Conservation (phyloP, 1,140 invertebrate genomes). For the Panagrolaimus sp. region DNA sequence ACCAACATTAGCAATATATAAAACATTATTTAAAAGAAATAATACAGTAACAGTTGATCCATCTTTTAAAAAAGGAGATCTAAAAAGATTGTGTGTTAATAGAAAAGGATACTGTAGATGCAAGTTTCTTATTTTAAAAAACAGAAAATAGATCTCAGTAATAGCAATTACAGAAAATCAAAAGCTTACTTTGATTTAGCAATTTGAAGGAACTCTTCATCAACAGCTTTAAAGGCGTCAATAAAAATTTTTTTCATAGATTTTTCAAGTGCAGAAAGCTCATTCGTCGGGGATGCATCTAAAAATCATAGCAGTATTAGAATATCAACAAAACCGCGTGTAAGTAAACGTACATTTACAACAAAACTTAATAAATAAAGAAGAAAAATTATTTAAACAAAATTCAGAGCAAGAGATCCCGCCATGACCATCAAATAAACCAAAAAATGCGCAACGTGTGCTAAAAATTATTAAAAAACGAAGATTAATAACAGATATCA, state of each 20-base stretch:
- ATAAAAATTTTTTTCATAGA: slow-evolving; percentile 61
- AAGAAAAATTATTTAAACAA: slow-evolving; percentile 25
- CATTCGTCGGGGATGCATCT: slow-evolving; percentile 15
- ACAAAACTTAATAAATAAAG: slow-evolving; percentile 21
- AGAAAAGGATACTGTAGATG: too few species aligned
- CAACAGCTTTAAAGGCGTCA: slow-evolving; percentile 62
- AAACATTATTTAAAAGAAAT: slow-evolving; percentile 60
- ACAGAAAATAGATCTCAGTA: too few species aligned
- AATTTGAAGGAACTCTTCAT: slow-evolving; percentile 60
- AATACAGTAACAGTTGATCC: slow-evolving; percentile 61
- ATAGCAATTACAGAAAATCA: too few species aligned
- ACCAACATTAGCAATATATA: slow-evolving; percentile 62
- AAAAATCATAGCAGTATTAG: slow-evolving; percentile 18
- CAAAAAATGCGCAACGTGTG: slow-evolving; percentile 58
- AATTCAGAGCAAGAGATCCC: not conserved
- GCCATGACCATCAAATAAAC: slow-evolving; percentile 62
- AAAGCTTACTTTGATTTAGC: too few species aligned
- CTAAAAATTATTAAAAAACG: slow-evolving; percentile 57
- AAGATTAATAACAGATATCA: slow-evolving; percentile 20
- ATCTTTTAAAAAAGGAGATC: slow-evolving; percentile 63
- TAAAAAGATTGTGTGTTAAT: too few species aligned
- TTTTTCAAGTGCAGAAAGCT: slow-evolving; percentile 58
- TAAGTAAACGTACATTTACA: not conserved
- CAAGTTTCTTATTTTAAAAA: too few species aligned
- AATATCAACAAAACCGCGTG: not conserved